Conservation (phyloP, 2,888 invertebrate genomes). For the Periphyllus acericola region DNA sequence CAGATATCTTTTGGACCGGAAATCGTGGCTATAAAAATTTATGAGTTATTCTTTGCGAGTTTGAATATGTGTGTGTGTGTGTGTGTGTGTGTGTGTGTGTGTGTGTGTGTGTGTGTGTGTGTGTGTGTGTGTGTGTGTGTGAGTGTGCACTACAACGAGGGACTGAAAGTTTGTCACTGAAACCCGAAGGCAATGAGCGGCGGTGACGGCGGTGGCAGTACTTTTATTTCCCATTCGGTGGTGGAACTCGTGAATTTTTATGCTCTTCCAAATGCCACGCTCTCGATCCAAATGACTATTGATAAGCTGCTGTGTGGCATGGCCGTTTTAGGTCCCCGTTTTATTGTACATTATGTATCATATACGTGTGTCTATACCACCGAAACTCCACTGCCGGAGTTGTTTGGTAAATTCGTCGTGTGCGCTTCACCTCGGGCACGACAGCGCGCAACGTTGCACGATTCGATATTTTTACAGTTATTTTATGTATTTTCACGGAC, state of each 20-base stretch:
- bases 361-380: neutral
- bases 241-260: slow-evolving; percentile 50
- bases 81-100: neutral
- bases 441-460: neutral
- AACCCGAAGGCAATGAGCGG: slow-evolving; percentile 9
- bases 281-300: slow-evolving; percentile 24
- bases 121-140: neutral
- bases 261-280: neutral
- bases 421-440: neutral
- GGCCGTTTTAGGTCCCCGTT: neutral
- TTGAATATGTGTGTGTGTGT: neutral
- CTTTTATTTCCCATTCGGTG: slow-evolving; percentile 42
- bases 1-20: slow-evolving; percentile 60
- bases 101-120: neutral
- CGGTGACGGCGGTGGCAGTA: neutral
- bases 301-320: slow-evolving; percentile 2
- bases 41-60: slow-evolving; percentile 40
- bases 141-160: neutral
- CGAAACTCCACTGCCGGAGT: neutral
- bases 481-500: neutral
- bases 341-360: neutral
- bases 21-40: slow-evolving; percentile 60
- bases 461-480: neutral
- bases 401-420: neutral
- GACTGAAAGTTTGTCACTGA: slow-evolving; percentile 7